Evolutionary conservation across 2,888 invertebrate genomes (phyloP), one percentile per base, ranked within the genome.

Genomic region (Pycnomerus fuliginosus): DNA sequence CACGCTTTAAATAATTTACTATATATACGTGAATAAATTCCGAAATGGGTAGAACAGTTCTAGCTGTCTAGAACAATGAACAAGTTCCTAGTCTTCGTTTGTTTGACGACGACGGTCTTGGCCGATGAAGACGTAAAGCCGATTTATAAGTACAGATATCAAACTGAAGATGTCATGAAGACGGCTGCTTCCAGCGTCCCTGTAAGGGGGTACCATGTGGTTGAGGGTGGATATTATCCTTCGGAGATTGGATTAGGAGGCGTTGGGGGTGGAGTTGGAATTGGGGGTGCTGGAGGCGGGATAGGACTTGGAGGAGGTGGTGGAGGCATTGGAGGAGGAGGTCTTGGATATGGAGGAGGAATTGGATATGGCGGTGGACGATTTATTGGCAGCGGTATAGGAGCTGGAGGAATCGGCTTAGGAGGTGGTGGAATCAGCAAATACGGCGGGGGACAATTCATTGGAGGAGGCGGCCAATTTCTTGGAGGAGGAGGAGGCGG

Each of bases 171-270:
- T 53, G 53, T 69, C 23, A 63, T 73, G 67, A 65, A 72, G 39
- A 64, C 69, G 1, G 68, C 70, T 0, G 70, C 64, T 7, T 61
- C 70, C 2, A 62, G 61, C 4, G 42, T 65, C 10, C 74, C 74
- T 5, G 48, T 79, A 1, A 73, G 68, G 40, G 76, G 77, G 22
- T 81, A 80, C 56, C 79, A 79, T 68, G 76, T 80, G 23, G 76
- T 79, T 64, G 79, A 80, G 69, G 77, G 78, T 64, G 76, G 73
- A 45, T 80, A 80, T 59, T 80, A 79, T 58, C 79, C 80, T 8
- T 37, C 49, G 23, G 58, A 16, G 40, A 40, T 38, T 16, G 28
- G 76, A 40, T 28, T 68, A 25, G 58, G 60, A 28, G 64, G 46
- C 17, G 60, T 56, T 7, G 53, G 53, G 16, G 47, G 41, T 12